phyloP scores from a whole-genome alignment of 2,888 invertebrate species.

The Idaea straminata region DNA sequence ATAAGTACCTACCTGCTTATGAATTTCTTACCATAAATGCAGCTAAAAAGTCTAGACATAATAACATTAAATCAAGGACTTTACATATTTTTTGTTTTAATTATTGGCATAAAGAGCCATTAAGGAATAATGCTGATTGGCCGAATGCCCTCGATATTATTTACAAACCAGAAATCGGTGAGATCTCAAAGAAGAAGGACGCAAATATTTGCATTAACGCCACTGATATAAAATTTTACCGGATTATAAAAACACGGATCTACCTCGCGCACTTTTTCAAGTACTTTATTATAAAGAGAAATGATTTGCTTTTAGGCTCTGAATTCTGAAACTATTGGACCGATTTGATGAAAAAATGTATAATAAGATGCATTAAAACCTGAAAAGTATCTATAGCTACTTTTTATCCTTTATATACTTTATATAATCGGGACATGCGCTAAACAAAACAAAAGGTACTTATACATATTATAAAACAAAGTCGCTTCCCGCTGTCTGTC shows the following conservation, averaged over 20 bases:
- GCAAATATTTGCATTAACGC: background rate
- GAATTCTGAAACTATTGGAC: no score
- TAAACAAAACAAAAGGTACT: no score
- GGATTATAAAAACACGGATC: slow-evolving; percentile 26
- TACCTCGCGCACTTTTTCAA: slow-evolving; percentile 31
- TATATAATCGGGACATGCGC: no score
- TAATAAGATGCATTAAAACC: no score
- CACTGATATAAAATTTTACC: background rate
- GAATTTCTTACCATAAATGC: background rate
- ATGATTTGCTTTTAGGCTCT: no score
- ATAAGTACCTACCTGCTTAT: no score
- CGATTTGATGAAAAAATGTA: no score
- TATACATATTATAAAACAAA: no score
- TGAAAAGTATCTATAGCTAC: no score
- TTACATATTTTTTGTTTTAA: background rate
- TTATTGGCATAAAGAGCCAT: background rate
- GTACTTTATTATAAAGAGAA: slow-evolving; percentile 30
- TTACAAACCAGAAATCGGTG: slow-evolving; percentile 40
- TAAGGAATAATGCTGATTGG: slow-evolving; percentile 14
- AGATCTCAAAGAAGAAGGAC: slow-evolving; percentile 36
- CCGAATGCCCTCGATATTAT: slow-evolving; percentile 34
- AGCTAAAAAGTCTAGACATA: background rate
- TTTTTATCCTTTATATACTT: no score
- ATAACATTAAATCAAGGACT: background rate
- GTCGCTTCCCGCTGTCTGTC: no score